phyloP scores from a whole-genome alignment of 2,113 vertebrate species.

The Cyanistes caeruleus region DNA sequence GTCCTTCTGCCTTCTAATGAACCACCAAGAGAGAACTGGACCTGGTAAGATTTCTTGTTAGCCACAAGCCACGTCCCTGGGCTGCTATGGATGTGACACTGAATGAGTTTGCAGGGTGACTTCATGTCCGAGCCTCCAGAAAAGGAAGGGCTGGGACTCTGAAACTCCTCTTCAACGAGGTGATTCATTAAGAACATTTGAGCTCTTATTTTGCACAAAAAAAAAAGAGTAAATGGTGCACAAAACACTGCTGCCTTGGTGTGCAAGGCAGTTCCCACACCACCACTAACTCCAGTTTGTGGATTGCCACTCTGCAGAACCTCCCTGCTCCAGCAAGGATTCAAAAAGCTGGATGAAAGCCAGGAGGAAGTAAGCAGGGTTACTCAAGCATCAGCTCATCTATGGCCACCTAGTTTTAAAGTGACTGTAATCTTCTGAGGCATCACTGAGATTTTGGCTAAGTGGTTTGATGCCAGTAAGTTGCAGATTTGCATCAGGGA shows the following conservation, averaged over 20 bases:
- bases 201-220: not conserved
- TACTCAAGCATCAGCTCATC: not conserved
- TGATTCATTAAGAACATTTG: not conserved
- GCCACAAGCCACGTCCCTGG: not conserved
- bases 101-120: not conserved
- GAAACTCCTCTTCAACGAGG: not conserved
- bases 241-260: not conserved
- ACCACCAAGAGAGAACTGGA: conserved; percentile 77
- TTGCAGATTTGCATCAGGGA: not conserved
- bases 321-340: not conserved
- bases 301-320: not conserved
- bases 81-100: not conserved
- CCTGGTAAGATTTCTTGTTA: conserved; percentile 71
- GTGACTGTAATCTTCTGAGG: not conserved
- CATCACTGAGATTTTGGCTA: not conserved
- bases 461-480: not conserved
- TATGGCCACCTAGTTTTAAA: not conserved
- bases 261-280: not conserved
- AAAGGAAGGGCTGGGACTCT: not conserved
- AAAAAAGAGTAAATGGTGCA: not conserved
- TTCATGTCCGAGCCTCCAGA: not conserved
- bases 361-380: not conserved
- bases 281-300: not conserved
- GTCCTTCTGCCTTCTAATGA: conserved; percentile 66
- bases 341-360: not conserved